Evolutionary conservation across 2,888 invertebrate genomes (phyloP), one percentile per base, ranked within the genome.

Genomic region (Cosmia trapezina): DNA sequence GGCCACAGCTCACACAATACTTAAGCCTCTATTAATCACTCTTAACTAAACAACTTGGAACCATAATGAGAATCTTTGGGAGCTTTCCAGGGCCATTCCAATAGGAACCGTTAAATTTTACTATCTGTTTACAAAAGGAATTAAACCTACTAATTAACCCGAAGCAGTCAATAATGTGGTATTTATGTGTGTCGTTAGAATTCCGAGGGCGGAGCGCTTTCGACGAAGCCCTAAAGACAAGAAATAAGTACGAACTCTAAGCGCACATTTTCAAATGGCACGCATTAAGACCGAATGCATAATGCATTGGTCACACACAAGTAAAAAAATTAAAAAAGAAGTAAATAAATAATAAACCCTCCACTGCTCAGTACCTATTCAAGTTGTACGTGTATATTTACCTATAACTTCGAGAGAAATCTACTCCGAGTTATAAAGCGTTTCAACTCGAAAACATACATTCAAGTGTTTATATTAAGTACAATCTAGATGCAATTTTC

Each of bases 91-190:
- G 70, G 14, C 43, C 71, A 73, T 84, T 80, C 80, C 70, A 82
- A 82, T 84, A 51, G 78, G 73, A 80, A 73, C 53, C 61, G 60
- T 84, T 51, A 82, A 76, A 67, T 63, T 86, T 84, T 85, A 86
- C 60, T 53, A 70, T 75, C 68, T 84, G 78, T 86, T 84, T 86
- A 84, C 74, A 73, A 84, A 81, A 65, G 64, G 64, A 77, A 77
- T 81, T 77, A 83, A 78, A 72, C 33, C 65, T 47, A 60, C 61
- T 82, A 84, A 86, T 86, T 85, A 80, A 78, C 70, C 64, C 63
- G 47, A 62, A 45, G 70, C 60, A 74, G 76, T 81, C 64, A 81
- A 76, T 81, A 80, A 73, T 45, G 54, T 19, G 19, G 17, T 65
- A 70, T 84, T 81, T 75, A 85, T 73, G 71, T 62, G 61, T 33